Evolutionary conservation across 2,113 vertebrate genomes (phyloP).

Genomic region (Nothobranchius kuhntae): DNA sequence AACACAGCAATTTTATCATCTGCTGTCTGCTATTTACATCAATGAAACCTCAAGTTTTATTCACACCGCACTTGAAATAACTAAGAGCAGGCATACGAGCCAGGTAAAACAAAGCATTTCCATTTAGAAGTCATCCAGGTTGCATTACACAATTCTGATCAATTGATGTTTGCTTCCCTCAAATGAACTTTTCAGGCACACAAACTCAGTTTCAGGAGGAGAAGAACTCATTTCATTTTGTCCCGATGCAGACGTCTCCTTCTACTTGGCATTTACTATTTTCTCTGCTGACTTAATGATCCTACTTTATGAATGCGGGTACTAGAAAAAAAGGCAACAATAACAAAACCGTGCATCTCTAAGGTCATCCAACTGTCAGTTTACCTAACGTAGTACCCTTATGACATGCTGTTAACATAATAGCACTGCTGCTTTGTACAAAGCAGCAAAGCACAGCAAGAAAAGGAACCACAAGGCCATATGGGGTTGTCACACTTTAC

Average conservation of each 20-base stretch:
- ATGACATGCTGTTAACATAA: slow-evolving; percentile 49
- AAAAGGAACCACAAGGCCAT: slow-evolving; percentile 43
- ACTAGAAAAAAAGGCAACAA: slow-evolving; percentile 8
- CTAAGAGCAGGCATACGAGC: neutral
- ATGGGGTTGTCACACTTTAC: slow-evolving; percentile 38
- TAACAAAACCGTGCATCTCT: slow-evolving; percentile 19
- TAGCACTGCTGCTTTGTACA: slow-evolving; percentile 30
- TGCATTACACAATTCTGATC: neutral
- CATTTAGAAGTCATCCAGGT: neutral
- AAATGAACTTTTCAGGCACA: slow-evolving; percentile 17
- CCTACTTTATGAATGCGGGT: slow-evolving; percentile 4
- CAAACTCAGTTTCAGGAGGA: neutral
- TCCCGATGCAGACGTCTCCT: slow-evolving; percentile 49
- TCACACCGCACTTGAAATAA: neutral
- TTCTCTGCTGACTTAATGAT: slow-evolving; percentile 43
- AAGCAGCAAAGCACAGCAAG: slow-evolving; percentile 11
- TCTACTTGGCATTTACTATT: slow-evolving; percentile 36
- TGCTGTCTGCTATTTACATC: slow-evolving; percentile 2
- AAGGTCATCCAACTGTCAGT: slow-evolving; percentile 65
- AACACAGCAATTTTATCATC: slow-evolving; percentile 2
- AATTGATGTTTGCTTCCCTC: slow-evolving; percentile 1
- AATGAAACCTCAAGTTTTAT: slow-evolving; percentile 2
- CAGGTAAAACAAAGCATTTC: neutral
- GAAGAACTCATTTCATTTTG: slow-evolving; percentile 18
- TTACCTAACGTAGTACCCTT: slow-evolving; percentile 60